Percentiles rank a stretch among this genome's conserved stretches.
phyloP scores from a whole-genome alignment of 2,888 invertebrate genomes.

The Pyrrhosoma nymphula region DNA sequence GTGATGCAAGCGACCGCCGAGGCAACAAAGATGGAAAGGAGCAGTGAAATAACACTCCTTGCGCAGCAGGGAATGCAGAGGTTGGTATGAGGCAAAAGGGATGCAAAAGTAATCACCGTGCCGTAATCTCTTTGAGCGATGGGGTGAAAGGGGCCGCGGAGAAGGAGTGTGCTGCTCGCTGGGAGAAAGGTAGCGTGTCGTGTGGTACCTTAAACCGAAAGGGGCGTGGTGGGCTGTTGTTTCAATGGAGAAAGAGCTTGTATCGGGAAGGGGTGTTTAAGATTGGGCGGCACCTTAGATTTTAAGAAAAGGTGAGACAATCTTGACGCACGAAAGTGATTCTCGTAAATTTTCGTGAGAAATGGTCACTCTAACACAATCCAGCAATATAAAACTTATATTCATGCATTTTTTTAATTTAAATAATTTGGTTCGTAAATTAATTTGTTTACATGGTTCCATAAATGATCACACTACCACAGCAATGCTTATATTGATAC shows the following conservation, averaged over 20 bases:
- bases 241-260: not conserved
- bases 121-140: constrained; percentile 17
- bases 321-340: too few species aligned
- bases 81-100: not conserved
- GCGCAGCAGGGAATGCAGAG: not conserved
- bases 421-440: too few species aligned
- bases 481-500: too few species aligned
- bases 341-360: too few species aligned
- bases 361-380: too few species aligned
- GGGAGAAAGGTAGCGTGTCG: not conserved
- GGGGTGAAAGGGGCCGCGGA: not conserved
- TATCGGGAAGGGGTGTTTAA: not conserved
- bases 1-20: not conserved
- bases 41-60: constrained; percentile 14
- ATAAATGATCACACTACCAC: too few species aligned
- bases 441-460: too few species aligned
- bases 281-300: too few species aligned
- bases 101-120: not conserved
- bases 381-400: too few species aligned
- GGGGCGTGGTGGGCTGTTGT: not conserved
- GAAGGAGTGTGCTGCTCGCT: not conserved
- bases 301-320: too few species aligned
- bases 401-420: too few species aligned
- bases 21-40: not conserved
- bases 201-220: not conserved